Evolutionary conservation across 1,140 invertebrate genomes (phyloP), one percentile per base, ranked within the genome.

Genomic region (Drosophila aff.): DNA sequence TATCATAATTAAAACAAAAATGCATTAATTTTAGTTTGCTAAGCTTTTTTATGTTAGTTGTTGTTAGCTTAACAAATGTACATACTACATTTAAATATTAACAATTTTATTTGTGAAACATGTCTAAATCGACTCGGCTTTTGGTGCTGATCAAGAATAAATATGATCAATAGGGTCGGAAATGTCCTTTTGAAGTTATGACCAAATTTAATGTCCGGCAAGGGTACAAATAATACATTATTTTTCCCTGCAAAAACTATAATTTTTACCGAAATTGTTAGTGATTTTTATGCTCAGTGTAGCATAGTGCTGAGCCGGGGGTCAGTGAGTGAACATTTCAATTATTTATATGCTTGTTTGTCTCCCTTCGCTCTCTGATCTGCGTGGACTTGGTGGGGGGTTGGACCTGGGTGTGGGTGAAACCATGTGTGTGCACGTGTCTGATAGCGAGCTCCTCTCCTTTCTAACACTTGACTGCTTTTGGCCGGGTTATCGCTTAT

Each of bases 331-430:
- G 77, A 90, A 89, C 85, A 89, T 89, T 89, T 89, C 85, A 89
- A 89, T 89, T 89, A 89, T 89, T 89, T 89, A 89, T 89, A 81
- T 85, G 85, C 85, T 90, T 85, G 81, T 79, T 90, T 84, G 85
- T 89, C 73, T 47, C 60, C 60, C 53, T 52, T 53, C 43, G 43
- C n/a, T 50, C 50, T 55, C 47, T 50, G 50, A 62, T 28, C 47
- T 46, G 31, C 53, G 33, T 21, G 33, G 41, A 21, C 31, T 36
- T 23, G 43, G 33, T 15, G 36, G n/a, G n/a, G 6, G 44, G 1
- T 4, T 21, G 49, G 47, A 33, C 15, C 43, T 31, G 40, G 11
- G 47, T 21, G 33, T 43, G 38, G 11, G 33, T 38, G 15, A 10
- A 16, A 13, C 50, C 3, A 13, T 57, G 65, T 79, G 67, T 84